Conservation (phyloP, 2,797 vertebrate species). For the Neosilurus mollespiculum region DNA sequence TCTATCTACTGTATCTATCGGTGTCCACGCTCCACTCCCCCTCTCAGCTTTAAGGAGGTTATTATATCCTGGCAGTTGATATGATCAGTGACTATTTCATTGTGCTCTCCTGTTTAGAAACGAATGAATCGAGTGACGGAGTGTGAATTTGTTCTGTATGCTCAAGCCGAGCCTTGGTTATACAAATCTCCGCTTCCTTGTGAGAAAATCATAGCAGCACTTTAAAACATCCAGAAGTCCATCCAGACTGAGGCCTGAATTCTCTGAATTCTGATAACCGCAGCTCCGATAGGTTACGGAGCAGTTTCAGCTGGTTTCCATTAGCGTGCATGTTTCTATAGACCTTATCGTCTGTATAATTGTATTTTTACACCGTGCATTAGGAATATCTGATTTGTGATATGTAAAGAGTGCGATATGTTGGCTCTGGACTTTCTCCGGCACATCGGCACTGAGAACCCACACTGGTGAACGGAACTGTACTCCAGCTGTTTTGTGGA, state of each 20-base stretch:
- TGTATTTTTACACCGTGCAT: neutral
- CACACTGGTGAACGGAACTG: too few relatives aligned
- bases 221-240: slow-evolving; percentile 16
- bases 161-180: neutral
- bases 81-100: neutral
- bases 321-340: neutral
- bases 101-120: neutral
- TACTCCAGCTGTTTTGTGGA: too few relatives aligned
- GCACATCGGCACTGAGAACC: neutral
- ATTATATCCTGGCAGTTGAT: neutral
- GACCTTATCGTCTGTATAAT: neutral
- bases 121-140: neutral
- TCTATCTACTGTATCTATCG: too few relatives aligned
- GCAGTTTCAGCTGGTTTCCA: neutral
- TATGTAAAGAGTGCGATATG: neutral
- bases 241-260: neutral
- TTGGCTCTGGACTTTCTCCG: neutral
- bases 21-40: too few relatives aligned
- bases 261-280: neutral
- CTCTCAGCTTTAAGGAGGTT: neutral
- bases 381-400: neutral
- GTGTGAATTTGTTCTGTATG: neutral
- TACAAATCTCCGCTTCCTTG: neutral
- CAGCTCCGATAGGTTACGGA: neutral
- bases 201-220: neutral